Evolutionary conservation across 30 jellyfish, hydroid and myxozoan species (phyloP).

Genomic region (Pelagia noctiluca): DNA sequence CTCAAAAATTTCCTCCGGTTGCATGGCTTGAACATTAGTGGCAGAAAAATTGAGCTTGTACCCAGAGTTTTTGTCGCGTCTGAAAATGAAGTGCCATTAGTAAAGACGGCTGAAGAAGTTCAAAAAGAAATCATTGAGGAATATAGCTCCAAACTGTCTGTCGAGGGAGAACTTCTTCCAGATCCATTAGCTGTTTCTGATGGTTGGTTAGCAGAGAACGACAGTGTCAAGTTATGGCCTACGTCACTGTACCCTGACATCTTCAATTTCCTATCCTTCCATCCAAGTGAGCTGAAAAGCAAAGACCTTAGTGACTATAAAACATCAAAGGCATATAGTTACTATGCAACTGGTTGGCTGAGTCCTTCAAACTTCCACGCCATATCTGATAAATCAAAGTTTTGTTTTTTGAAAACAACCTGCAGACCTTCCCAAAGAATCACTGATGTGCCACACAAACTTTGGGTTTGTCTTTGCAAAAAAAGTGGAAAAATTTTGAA

Average conservation of each 20-base stretch:
- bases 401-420: slow-evolving; percentile 33
- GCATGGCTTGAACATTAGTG: too few relatives aligned
- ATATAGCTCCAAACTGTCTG: too few relatives aligned
- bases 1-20: too few relatives aligned
- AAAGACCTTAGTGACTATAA: too few relatives aligned
- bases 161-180: too few relatives aligned
- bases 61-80: too few relatives aligned
- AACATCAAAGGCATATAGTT: slow-evolving; percentile 66
- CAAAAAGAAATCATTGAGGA: too few relatives aligned
- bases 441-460: slow-evolving; percentile 44
- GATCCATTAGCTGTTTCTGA: too few relatives aligned
- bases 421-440: slow-evolving; percentile 59
- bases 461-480: slow-evolving; percentile 55
- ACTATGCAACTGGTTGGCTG: slow-evolving; percentile 59
- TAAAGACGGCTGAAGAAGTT: too few relatives aligned
- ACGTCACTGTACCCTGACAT: slow-evolving; percentile 61
- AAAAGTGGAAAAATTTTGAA: slow-evolving; percentile 25
- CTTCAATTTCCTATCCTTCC: slow-evolving; percentile 18
- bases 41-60: too few relatives aligned
- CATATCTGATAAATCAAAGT: slow-evolving; percentile 3
- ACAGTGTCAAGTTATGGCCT: slow-evolving; percentile 48
- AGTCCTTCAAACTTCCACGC: slow-evolving; percentile 11
- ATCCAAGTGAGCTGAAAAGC: slow-evolving; percentile 53
- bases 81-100: too few relatives aligned
- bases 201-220: slow-evolving; percentile 54